Percentiles rank a stretch among this genome's conserved stretches.
Conservation (phyloP, 2,113 vertebrate genomes). For the Ictidomys tridecemlineatus region DNA sequence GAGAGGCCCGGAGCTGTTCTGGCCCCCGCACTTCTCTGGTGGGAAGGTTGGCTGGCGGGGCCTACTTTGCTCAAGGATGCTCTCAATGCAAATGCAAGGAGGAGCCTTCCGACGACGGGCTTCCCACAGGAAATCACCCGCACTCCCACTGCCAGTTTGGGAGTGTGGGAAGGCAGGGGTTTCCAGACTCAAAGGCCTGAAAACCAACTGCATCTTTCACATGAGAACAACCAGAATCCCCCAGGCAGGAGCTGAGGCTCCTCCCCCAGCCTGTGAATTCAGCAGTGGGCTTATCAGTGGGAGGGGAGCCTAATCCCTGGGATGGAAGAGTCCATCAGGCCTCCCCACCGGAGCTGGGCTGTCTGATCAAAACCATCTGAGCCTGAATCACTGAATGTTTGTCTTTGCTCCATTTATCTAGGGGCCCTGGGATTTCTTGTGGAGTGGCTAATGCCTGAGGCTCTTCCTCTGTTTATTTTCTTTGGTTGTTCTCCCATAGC, state of each 20-base stretch:
- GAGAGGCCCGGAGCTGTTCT: neutral
- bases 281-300: neutral
- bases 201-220: constrained; percentile 49
- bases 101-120: neutral
- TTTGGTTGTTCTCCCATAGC: constrained; percentile 75
- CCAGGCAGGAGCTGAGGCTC: neutral
- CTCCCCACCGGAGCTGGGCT: constrained; percentile 63
- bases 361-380: constrained; percentile 74
- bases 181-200: constrained; percentile 39
- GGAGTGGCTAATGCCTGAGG: constrained; percentile 62
- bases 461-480: constrained; percentile 81
- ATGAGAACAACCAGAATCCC: neutral
- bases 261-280: neutral
- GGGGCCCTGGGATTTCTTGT: constrained; percentile 77
- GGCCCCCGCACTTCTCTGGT: neutral
- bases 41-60: neutral
- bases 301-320: constrained; percentile 30
- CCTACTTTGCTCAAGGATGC: neutral
- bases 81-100: neutral
- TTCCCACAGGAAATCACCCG: constrained; percentile 56
- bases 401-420: constrained; percentile 76
- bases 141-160: neutral
- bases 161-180: neutral
- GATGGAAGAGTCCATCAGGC: constrained; percentile 43
- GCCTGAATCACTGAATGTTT: constrained; percentile 69